Percentiles rank a stretch among this genome's conserved stretches.
These are phyloP conservation scores for Corvus moneduloides DNA, from an alignment of 2,113 vertebrate species.

Conservation along the genomic window DNA sequence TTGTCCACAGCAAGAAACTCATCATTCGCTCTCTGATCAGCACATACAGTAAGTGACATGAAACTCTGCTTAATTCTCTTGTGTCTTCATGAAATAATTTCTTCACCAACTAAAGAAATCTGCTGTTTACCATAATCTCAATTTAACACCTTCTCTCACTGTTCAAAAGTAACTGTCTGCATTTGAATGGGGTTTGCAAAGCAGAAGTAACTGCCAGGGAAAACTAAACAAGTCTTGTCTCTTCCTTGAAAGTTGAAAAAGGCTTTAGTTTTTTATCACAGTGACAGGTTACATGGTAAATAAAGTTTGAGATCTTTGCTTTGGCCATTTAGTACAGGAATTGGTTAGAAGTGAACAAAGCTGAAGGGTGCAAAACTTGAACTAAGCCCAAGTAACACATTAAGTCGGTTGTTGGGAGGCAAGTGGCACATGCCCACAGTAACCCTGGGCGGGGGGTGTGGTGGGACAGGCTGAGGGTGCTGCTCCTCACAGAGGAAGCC, in stretches of 20 bases:
- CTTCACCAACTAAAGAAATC: constrained; percentile 59
- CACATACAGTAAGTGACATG: constrained; percentile 54
- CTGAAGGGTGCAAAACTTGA: constrained; percentile 8
- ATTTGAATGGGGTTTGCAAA: constrained; percentile 32
- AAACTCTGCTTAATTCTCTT: constrained; percentile 61
- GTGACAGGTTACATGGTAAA: constrained; percentile 53
- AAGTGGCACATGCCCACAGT: not conserved
- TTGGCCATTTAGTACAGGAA: constrained; percentile 8
- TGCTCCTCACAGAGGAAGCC: not conserved
- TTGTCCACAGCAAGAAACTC: constrained; percentile 38
- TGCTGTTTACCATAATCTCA: constrained; percentile 71
- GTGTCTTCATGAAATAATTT: constrained; percentile 64
- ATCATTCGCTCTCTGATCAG: constrained; percentile 64
- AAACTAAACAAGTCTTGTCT: not conserved
- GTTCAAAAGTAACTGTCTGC: constrained; percentile 61
- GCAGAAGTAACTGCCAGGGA: constrained; percentile 35
- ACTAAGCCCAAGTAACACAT: not conserved
- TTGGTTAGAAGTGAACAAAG: constrained; percentile 19
- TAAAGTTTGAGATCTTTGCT: constrained; percentile 43
- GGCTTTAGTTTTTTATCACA: constrained; percentile 16
- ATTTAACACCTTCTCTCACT: constrained; percentile 60
- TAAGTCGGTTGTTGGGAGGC: not conserved
- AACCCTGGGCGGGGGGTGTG: accelerated
- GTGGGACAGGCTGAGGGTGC: not conserved
- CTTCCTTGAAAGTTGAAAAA: constrained; percentile 32